Conservation (phyloP, 2,888 invertebrate genomes). For the Cinara cedri region DNA sequence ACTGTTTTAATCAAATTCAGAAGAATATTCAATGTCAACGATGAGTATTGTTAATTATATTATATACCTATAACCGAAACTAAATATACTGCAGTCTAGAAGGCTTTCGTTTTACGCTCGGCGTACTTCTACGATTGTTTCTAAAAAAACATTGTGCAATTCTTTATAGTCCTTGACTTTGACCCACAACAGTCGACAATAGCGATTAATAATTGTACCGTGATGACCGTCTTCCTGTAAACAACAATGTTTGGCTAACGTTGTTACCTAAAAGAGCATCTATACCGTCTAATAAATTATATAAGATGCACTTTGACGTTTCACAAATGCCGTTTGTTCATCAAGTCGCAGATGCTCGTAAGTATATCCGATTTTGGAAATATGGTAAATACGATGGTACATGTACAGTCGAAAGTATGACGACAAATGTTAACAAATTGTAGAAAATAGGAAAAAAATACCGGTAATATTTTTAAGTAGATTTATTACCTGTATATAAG, state of each 20-base stretch:
- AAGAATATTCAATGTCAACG: neutral
- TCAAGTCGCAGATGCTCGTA: no score
- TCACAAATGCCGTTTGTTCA: constrained; percentile 1
- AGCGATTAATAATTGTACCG: constrained; percentile 30
- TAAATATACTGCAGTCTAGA: neutral
- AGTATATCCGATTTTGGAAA: no score
- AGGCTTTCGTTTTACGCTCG: constrained; percentile 25
- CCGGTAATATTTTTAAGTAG: no score
- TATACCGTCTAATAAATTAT: neutral
- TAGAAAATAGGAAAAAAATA: no score
- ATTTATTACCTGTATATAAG: no score
- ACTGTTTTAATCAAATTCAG: no score
- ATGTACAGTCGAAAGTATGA: no score
- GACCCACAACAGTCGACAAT: constrained; percentile 42
- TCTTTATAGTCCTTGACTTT: constrained; percentile 42
- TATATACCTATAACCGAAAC: constrained; percentile 12
- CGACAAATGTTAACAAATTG: no score
- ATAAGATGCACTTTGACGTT: neutral
- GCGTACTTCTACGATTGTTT: constrained; percentile 14
- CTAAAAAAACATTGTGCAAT: constrained; percentile 29
- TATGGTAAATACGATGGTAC: no score
- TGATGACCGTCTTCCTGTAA: constrained; percentile 53
- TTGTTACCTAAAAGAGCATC: neutral
- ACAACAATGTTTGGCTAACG: constrained; percentile 24
- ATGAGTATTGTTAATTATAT: neutral